A percentile compares a stretch with the other conserved stretches of the same genome.
These are phyloP conservation scores for Tauraco hartlaubi DNA, from an alignment of 2,797 vertebrate species.

Conservation along the genomic window DNA sequence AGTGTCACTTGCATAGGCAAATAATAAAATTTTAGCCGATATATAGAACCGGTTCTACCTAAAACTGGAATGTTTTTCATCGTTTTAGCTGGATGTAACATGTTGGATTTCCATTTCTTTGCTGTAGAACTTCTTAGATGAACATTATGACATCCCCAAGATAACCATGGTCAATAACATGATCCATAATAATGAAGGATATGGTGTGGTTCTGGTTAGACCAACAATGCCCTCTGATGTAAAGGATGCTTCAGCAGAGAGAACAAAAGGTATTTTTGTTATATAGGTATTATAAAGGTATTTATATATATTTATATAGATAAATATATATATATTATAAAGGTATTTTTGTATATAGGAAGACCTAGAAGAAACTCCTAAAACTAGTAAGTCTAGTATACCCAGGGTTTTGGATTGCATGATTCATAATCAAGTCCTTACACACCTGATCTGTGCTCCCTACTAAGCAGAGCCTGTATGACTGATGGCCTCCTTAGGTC, in stretches of 20 bases:
- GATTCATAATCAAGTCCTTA: not conserved
- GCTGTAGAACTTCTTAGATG: constrained; percentile 90
- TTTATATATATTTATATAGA: no score
- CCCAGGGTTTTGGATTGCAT: not conserved
- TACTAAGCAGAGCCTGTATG: not conserved
- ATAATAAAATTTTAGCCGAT: not conserved
- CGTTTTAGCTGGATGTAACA: not conserved
- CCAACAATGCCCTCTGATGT: constrained; percentile 71
- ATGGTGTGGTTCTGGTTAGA: constrained; percentile 92
- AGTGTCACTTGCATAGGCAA: not conserved
- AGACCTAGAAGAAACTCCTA: not conserved
- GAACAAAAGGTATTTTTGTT: constrained; percentile 71
- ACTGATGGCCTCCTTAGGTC: not conserved
- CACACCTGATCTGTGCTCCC: not conserved
- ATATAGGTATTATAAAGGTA: no score
- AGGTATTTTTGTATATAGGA: no score
- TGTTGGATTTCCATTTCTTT: not conserved
- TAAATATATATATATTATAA: no score
- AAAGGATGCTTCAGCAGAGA: constrained; percentile 38
- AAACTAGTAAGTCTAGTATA: not conserved
- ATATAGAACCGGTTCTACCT: not conserved
- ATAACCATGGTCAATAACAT: constrained; percentile 94
- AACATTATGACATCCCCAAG: constrained; percentile 87
- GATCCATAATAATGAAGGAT: constrained; percentile 96
- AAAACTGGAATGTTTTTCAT: not conserved